Base-by-base conservation (phyloP, 2,888 invertebrate genomes). In the Drepana falcataria region DNA sequence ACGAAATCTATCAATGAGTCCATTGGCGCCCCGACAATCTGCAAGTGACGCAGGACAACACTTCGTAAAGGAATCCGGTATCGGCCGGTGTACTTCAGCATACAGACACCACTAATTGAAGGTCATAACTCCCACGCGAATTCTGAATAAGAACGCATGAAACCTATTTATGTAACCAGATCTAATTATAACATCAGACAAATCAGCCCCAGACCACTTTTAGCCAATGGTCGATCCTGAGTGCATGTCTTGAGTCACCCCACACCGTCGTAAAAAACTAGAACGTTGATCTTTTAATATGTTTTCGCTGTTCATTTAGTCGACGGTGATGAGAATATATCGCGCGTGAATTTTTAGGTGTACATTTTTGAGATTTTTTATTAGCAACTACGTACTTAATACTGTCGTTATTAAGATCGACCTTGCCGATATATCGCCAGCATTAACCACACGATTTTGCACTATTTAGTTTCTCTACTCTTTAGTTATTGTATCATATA, bases 41-140 rank as follows among this genome's bases (percentile, higher is more conserved):
- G 62, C 65, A 60, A 63, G 64, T 73, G 73, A 73, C 70, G 71
- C 65, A 65, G 64, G 60, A 67, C 67, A 66, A 63, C 59, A 59
- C 58, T 58, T 48, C 59, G 65, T 73, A 71, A 77, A 66, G 63
- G 71, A 68, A 74, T 77, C 83, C 75, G 71, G 79, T 59, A 59
- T 62, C 59, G 64, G 71, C 83, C 65, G 73, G 81, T 76, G 70
- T 64, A 72, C 73, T 73, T 78, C 71, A 77, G 66, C 69, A 71
- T 67, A 68, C 64, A 61, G 65, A 77, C 76, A 77, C 77, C 69
- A 71, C 68, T 77, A 74, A 80, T 77, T 84, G 85, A 87, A 87
- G 85, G 85, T 81, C 82, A 71, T 65, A 68, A 66, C 81, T 65
- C 86, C 86, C 81, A 87, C 89, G 74, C 78, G 68, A 68, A 66